phyloP scores from a whole-genome alignment of 2,888 invertebrate species.

The Phengaris alcon region DNA sequence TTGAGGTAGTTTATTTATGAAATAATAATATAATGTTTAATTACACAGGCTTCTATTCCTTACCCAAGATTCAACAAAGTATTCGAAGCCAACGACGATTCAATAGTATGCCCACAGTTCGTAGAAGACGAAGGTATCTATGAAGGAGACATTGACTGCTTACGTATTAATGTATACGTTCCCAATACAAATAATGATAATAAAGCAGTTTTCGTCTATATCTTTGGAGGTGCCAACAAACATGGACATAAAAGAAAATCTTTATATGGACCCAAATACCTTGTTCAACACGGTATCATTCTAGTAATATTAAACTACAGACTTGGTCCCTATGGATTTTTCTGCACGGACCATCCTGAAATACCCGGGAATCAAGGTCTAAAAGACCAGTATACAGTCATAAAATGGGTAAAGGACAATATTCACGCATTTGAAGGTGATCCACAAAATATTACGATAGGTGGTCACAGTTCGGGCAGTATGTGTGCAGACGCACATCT shows the following conservation, averaged over 20 bases:
- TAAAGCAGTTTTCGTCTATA: slow-evolving; percentile 15
- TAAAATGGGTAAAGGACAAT: slow-evolving; percentile 46
- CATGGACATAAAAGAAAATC: background rate
- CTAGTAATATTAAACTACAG: slow-evolving; percentile 58
- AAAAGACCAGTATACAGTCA: slow-evolving; percentile 45
- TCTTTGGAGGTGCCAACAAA: slow-evolving; percentile 20
- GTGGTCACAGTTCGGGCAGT: slow-evolving; percentile 24
- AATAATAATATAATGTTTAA: background rate
- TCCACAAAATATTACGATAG: slow-evolving; percentile 34
- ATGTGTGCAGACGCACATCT: slow-evolving; percentile 24
- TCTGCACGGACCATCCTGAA: slow-evolving; percentile 52
- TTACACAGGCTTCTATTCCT: slow-evolving; percentile 1
- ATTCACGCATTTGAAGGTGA: slow-evolving; percentile 45
- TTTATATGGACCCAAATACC: slow-evolving; percentile 3
- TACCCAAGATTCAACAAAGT: slow-evolving; percentile 2
- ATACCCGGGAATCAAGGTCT: slow-evolving; percentile 46
- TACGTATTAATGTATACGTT: slow-evolving; percentile 22
- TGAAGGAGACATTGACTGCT: slow-evolving; percentile 1
- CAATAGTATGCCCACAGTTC: slow-evolving; percentile 13
- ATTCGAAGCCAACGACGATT: slow-evolving; percentile 13
- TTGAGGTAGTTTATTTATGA: too few relatives aligned
- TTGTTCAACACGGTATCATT: slow-evolving; percentile 38
- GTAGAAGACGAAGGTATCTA: too few relatives aligned
- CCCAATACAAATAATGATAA: slow-evolving; percentile 10
- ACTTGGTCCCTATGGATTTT: slow-evolving; percentile 45